Percentiles rank a stretch among this genome's conserved stretches.
These are phyloP conservation scores for Hypotaenidia okinawae DNA, from an alignment of 2,797 vertebrate genomes.

Conservation along the genomic window DNA sequence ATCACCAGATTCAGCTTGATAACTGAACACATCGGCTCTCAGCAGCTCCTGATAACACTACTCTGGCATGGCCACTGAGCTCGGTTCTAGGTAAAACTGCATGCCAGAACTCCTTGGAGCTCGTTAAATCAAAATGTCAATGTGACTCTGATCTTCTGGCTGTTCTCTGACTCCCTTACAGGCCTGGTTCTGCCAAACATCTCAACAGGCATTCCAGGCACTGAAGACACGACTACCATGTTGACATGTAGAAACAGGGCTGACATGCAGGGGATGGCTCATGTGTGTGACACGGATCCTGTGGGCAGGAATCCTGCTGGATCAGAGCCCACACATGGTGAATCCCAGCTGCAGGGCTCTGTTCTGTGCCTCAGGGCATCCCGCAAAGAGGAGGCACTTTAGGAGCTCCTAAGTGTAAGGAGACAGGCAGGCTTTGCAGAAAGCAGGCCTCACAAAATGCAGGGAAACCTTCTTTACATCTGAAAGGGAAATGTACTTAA, in stretches of 20 bases:
- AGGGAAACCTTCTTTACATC: not conserved
- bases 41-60: not conserved
- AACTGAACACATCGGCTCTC: fast-evolving
- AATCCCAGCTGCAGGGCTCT: fast-evolving
- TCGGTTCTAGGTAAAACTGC: not conserved
- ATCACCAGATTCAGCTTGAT: fast-evolving
- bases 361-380: not conserved
- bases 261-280: fast-evolving
- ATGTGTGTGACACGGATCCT: fast-evolving
- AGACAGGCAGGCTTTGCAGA: not conserved
- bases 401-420: not conserved
- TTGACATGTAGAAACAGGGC: fast-evolving
- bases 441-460: not conserved
- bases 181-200: not conserved
- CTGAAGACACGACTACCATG: not conserved
- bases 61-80: not conserved
- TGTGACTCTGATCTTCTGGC: not conserved
- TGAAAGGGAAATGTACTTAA: slow-evolving; percentile 11
- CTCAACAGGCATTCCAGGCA: not conserved
- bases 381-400: not conserved
- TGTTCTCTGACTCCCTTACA: not conserved
- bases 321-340: fast-evolving
- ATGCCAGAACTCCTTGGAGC: not conserved
- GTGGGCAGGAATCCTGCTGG: not conserved
- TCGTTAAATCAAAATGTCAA: not conserved